Base-by-base conservation (phyloP, 1,140 invertebrate genomes). In the Brachionus calyciflorus region DNA sequence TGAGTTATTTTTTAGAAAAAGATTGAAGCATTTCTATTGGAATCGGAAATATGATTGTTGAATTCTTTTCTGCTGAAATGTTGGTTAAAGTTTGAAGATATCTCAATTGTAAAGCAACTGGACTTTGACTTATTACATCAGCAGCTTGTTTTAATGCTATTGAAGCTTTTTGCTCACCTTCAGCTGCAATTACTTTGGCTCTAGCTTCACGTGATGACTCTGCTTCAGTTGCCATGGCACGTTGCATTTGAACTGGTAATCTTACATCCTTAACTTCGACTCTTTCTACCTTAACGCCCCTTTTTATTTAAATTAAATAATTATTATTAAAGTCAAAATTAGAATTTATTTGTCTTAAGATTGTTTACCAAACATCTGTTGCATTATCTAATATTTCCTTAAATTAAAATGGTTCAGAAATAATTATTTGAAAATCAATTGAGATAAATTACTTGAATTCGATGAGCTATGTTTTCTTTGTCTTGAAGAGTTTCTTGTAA, bases 1-100 rank as follows among this genome's bases (percentile, higher is more conserved):
- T n/a, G n/a, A n/a, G n/a, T 60, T 7, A 60, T 37, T 17, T 37
- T 70, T 51, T 51, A 14, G 26, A 3, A 17, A 82, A 82, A 7
- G 26, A 26, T n/a, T 73, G 89, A 46, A 96, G 82, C 80, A 96
- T 89, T 82, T 96, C 93, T 81, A 96, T 92, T 26, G 94, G 94
- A 79, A 97, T 87, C 21, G 94, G 95, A 85, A 98, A 98, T 75
- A 98, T 92, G 81, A 98, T 97, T 9, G 95, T 98, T 2, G 94
- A 96, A 84, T 96, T 97, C 87, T 97, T 97, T 87, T 98, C 95
- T 1, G 94, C 93, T 53, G 93, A 93, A 83, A 98, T 96, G 10
- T 92, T 91, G 84, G 92, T 96, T 73, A 98, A 86, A 5, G 93
- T 95, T 87, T 96, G 89, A 24, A 89, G 81, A 80, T 89, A 89